Evolutionary conservation across 2,113 vertebrate species (phyloP).

Genomic region (Patagioenas fasciata): DNA sequence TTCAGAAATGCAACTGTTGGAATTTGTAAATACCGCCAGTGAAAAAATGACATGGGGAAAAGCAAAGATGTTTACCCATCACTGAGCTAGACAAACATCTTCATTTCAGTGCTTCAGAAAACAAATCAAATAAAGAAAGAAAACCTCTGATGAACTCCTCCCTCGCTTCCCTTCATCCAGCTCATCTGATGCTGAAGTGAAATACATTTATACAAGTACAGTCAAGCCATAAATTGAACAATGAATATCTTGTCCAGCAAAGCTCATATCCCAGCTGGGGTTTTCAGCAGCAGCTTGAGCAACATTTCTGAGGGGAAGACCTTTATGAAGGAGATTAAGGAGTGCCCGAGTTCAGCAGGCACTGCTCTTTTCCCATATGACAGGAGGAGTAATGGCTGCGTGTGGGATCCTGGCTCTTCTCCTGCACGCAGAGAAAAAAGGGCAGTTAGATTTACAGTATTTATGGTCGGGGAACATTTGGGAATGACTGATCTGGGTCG

Average conservation of each 20-base stretch:
- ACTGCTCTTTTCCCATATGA: neutral
- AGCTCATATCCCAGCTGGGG: constrained; percentile 49
- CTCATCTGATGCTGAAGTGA: constrained; percentile 5
- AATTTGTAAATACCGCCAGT: neutral
- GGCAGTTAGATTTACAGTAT: neutral
- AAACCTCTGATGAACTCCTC: constrained; percentile 26
- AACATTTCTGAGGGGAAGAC: constrained; percentile 55
- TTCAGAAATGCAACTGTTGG: constrained; percentile 1
- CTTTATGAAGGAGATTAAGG: constrained; percentile 50
- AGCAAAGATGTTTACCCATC: constrained; percentile 3
- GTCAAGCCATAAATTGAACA: constrained; percentile 58
- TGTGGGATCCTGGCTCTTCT: neutral
- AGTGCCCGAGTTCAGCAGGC: neutral
- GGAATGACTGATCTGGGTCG: neutral
- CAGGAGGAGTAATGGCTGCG: neutral
- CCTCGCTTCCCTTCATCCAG: neutral
- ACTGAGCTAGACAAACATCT: constrained; percentile 13
- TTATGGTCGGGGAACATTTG: neutral
- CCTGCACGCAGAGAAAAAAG: neutral
- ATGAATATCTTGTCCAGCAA: constrained; percentile 59
- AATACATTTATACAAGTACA: constrained; percentile 40
- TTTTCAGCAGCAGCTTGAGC: constrained; percentile 51
- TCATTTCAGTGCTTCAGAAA: constrained; percentile 10
- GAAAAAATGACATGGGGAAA: neutral
- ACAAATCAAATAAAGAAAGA: constrained; percentile 29